Conservation (phyloP, 2,888 invertebrate species). For the Linyphia triangularis region DNA sequence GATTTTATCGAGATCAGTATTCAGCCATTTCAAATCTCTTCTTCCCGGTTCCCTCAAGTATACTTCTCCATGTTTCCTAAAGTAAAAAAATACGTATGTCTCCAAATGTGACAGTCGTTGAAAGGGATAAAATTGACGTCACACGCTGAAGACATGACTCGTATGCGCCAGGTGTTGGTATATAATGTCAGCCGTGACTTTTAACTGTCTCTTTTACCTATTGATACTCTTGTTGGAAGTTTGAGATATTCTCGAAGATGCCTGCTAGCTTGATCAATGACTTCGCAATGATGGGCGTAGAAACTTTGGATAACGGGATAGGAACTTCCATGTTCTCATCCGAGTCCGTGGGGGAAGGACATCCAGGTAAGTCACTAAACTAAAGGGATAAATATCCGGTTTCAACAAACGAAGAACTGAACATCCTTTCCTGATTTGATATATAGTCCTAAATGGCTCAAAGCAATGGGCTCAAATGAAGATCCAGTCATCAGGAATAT, state of each 20-base stretch:
- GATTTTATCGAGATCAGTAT: neutral
- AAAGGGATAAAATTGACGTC: neutral
- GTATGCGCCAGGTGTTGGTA: neutral
- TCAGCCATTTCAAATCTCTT: neutral
- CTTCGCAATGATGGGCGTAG: slow-evolving; percentile 54
- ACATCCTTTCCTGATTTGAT: too few relatives aligned
- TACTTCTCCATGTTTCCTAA: neutral
- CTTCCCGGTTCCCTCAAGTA: neutral
- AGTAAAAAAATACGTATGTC: too few relatives aligned
- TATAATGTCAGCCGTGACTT: slow-evolving; percentile 25
- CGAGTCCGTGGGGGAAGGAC: slow-evolving; percentile 98
- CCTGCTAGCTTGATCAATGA: slow-evolving; percentile 34
- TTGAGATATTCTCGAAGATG: slow-evolving; percentile 41
- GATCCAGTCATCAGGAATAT: too few relatives aligned
- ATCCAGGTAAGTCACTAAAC: slow-evolving; percentile 85
- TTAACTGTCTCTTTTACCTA: slow-evolving; percentile 66
- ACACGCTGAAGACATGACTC: neutral
- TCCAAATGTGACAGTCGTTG: slow-evolving; percentile 8
- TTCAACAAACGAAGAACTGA: too few relatives aligned
- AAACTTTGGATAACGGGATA: slow-evolving; percentile 62
- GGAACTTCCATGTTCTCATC: slow-evolving; percentile 97
- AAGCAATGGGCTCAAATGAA: too few relatives aligned
- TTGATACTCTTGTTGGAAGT: neutral
- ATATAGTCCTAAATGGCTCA: too few relatives aligned
- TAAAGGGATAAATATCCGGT: too few relatives aligned